phyloP scores from a whole-genome alignment of 2,113 vertebrate genomes.

The Atherinomorus stipes region DNA sequence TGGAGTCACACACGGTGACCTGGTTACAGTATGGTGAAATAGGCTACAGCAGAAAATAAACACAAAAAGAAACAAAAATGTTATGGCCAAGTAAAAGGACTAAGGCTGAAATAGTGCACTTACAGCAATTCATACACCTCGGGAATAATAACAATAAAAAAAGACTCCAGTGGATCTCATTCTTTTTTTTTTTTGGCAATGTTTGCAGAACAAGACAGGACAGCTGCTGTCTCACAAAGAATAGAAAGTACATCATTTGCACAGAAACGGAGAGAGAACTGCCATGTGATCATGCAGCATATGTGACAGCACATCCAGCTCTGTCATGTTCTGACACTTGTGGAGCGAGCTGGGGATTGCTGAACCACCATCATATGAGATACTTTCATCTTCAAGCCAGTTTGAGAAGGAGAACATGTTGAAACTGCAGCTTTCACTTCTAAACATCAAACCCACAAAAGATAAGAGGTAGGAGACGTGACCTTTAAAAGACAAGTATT shows the following conservation, averaged over 20 bases:
- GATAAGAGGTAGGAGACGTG: slow-evolving; percentile 74
- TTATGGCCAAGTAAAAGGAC: slow-evolving; percentile 48
- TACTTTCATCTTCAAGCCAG: slow-evolving; percentile 5
- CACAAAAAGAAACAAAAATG: slow-evolving; percentile 1
- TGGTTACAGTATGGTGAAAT: slow-evolving; percentile 56
- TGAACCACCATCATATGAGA: background rate
- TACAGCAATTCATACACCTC: slow-evolving; percentile 25
- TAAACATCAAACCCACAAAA: slow-evolving; percentile 38
- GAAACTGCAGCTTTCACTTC: slow-evolving; percentile 30
- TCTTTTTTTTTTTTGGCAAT: slow-evolving; percentile 60
- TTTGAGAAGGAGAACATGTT: slow-evolving; percentile 25
- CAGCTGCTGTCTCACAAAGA: slow-evolving; percentile 29
- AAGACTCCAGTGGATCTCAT: slow-evolving; percentile 31
- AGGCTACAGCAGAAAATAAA: slow-evolving; percentile 46
- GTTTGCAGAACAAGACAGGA: slow-evolving; percentile 27
- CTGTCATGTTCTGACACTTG: background rate
- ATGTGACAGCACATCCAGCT: background rate
- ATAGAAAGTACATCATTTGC: background rate
- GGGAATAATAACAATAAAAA: background rate
- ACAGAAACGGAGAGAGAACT: slow-evolving; percentile 28
- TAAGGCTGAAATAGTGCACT: slow-evolving; percentile 64
- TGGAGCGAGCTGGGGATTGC: slow-evolving; percentile 5
- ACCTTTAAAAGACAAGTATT: slow-evolving; percentile 57
- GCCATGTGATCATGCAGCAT: slow-evolving; percentile 3
- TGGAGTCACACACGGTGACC: slow-evolving; percentile 57